These are phyloP conservation scores for Pipa parva DNA, from an alignment of 2,113 vertebrate genomes.

Conservation along the genomic window DNA sequence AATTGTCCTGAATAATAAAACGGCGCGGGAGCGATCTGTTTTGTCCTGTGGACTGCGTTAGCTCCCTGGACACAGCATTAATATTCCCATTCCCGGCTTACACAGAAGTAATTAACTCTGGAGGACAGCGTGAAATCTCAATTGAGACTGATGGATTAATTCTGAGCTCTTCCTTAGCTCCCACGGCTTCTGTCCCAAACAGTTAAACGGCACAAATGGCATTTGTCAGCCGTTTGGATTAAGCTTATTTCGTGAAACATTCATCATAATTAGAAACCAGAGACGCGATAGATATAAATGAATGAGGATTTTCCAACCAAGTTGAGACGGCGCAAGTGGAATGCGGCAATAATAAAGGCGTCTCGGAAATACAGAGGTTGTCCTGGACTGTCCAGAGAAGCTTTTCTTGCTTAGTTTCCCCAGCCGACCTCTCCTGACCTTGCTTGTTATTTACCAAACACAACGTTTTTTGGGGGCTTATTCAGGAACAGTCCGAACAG, in stretches of 20 bases:
- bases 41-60: too few relatives aligned
- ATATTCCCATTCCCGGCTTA: neutral
- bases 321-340: neutral
- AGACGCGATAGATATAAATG: neutral
- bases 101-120: slow-evolving; percentile 13
- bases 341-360: too few relatives aligned
- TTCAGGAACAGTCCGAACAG: too few relatives aligned
- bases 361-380: too few relatives aligned
- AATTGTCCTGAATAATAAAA: too few relatives aligned
- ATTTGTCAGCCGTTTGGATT: slow-evolving; percentile 34
- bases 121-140: slow-evolving; percentile 22
- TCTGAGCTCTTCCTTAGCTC: slow-evolving; percentile 7
- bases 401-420: too few relatives aligned
- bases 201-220: slow-evolving; percentile 33
- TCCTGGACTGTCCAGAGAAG: too few relatives aligned
- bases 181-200: slow-evolving; percentile 18
- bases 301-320: neutral
- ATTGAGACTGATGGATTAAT: slow-evolving; percentile 39
- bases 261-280: slow-evolving; percentile 55
- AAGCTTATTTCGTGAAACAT: slow-evolving; percentile 51
- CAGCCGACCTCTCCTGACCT: too few relatives aligned
- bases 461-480: too few relatives aligned
- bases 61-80: slow-evolving; percentile 1
- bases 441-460: too few relatives aligned
- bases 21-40: too few relatives aligned